These are phyloP conservation scores for Sinocyclocheilus grahami DNA, from an alignment of 2,113 vertebrate species.

Conservation along the genomic window DNA sequence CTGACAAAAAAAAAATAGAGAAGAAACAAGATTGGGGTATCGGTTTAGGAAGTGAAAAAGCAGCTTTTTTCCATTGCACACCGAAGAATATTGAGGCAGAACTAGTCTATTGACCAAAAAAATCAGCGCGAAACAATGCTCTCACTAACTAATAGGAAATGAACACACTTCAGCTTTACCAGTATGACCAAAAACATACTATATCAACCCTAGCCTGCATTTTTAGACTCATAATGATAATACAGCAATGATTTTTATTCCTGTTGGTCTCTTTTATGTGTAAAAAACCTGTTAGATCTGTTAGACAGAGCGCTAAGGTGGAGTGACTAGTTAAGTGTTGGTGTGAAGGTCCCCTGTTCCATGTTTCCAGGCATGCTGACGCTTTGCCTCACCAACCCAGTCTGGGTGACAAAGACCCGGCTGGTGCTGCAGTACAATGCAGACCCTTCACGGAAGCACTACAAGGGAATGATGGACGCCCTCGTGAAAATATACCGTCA, in stretches of 20 bases:
- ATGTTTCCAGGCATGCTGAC: constrained; percentile 81
- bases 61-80: neutral
- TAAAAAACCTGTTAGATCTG: neutral
- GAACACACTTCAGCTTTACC: neutral
- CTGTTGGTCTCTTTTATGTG: neutral
- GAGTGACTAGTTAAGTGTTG: constrained; percentile 34
- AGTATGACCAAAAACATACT: neutral
- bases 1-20: neutral
- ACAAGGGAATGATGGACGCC: constrained; percentile 83
- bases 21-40: neutral
- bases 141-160: neutral
- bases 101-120: neutral
- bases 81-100: too few species aligned
- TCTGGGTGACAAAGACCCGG: constrained; percentile 88
- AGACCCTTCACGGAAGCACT: constrained; percentile 75
- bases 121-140: neutral
- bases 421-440: constrained; percentile 84
- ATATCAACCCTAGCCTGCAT: neutral
- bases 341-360: constrained; percentile 48
- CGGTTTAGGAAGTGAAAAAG: neutral
- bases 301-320: neutral
- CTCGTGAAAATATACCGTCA: constrained; percentile 81
- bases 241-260: neutral
- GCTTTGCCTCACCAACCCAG: constrained; percentile 84
- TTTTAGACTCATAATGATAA: neutral